Base-by-base conservation (phyloP, 2,888 invertebrate genomes). In the Poecilobothrus nobilitatus region DNA sequence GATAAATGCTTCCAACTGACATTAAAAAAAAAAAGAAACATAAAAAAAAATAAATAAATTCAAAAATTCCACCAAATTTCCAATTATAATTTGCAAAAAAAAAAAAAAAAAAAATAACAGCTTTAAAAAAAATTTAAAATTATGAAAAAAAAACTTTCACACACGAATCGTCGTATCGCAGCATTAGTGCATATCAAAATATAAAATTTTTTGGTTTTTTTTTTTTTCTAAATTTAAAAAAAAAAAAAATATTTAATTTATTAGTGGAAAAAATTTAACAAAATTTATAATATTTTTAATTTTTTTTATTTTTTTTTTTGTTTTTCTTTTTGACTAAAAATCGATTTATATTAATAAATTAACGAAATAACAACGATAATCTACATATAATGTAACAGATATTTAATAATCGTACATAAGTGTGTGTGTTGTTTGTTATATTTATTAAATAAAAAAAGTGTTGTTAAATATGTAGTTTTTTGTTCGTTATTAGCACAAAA, bases 1-100 rank as follows among this genome's bases (percentile, higher is more conserved):
- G 53, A 53, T 53, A 53, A 53, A 53, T 53, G 53, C 53, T 53
- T 53, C 53, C 53, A 53, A 53, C 53, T 53, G 53, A 53, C 53
- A 53, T 53, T 53, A 12, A 12, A 53, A 53, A 18, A 53, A 12
- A 18, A 1, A 53, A n/a, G n/a, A 41, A 41, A 41, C 9, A 27
- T 53, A 18, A 53, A 53, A 53, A 53, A 15, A 53, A 41, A 53
- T 27, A 27, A 27, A 27, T 27, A 27, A n/a, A 27, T 27, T 27
- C 27, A 27, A 27, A 27, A 27, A 27, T 27, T 27, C 27, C 27
- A 27, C 18, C 53, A 53, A 53, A 53, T 53, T 53, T 53, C 53
- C 18, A 53, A 53, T 53, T 53, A 53, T 53, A 53, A 53, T 53
- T 53, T 53, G 53, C 53, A 53, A 53, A 53, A 18, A 53, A 53